A percentile compares a stretch with the other conserved stretches of the same genome.
phyloP scores from a whole-genome alignment of 2,888 invertebrate genomes.

The Limnephilus rhombicus region DNA sequence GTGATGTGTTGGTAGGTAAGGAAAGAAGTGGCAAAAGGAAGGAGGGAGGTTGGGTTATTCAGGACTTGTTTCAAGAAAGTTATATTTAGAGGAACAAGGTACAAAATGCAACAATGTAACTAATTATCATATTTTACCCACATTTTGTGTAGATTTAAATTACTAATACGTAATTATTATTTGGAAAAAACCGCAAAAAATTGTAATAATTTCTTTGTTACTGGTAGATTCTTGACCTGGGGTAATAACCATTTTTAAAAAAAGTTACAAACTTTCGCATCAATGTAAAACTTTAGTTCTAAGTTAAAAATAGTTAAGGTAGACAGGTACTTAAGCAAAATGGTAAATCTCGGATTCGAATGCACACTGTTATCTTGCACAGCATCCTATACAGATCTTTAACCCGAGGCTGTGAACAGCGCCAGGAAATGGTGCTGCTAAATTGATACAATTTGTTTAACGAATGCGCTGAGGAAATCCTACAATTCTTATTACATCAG shows the following conservation, averaged over 20 bases:
- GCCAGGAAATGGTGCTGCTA: conserved; percentile 48
- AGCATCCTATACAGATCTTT: background rate
- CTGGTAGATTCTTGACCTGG: background rate
- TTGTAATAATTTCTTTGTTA: too few relatives aligned
- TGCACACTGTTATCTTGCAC: background rate
- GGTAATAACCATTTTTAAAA: background rate
- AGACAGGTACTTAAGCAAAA: background rate
- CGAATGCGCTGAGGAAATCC: conserved; percentile 3
- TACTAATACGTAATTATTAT: too few relatives aligned
- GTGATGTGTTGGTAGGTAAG: too few relatives aligned
- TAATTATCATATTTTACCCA: too few relatives aligned
- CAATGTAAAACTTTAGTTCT: background rate
- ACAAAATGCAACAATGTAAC: background rate
- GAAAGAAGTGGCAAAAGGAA: background rate
- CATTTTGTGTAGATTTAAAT: too few relatives aligned
- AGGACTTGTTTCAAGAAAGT: too few relatives aligned
- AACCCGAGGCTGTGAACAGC: background rate
- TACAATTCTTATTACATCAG: background rate
- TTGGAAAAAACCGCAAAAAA: background rate
- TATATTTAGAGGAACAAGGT: background rate
- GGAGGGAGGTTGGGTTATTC: too few relatives aligned
- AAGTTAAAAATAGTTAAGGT: too few relatives aligned
- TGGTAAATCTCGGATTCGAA: background rate
- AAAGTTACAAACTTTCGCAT: background rate
- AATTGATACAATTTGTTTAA: conserved; percentile 57